Percentiles rank a stretch among this genome's conserved stretches.
These are phyloP conservation scores for Numida meleagris DNA, from an alignment of 2,113 vertebrate species.

Conservation along the genomic window DNA sequence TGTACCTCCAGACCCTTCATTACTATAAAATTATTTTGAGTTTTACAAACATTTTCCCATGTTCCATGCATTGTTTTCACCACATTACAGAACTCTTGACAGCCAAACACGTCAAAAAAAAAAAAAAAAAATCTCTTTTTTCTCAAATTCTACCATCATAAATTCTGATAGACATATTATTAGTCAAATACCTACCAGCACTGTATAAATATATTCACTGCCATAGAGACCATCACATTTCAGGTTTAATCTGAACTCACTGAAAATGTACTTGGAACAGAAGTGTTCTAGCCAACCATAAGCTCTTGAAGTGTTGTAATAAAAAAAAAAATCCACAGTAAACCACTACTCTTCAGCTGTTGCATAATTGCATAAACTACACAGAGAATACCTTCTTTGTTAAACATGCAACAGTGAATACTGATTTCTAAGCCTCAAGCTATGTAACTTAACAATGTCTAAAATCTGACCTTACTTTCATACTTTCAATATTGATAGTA, in stretches of 20 bases:
- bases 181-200: conserved; percentile 46
- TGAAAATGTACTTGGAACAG: conserved; percentile 56
- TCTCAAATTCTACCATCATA: conserved; percentile 47
- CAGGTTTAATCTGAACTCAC: conserved; percentile 64
- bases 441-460: conserved; percentile 34
- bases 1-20: not conserved
- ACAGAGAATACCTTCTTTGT: conserved; percentile 66
- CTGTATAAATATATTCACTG: conserved; percentile 49
- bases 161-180: conserved; percentile 53
- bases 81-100: conserved; percentile 25
- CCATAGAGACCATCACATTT: not conserved
- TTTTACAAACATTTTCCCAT: conserved; percentile 62
- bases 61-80: conserved; percentile 37
- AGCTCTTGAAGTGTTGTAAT: conserved; percentile 51
- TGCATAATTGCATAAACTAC: conserved; percentile 50
- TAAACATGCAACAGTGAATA: conserved; percentile 39
- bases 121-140: not conserved
- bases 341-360: conserved; percentile 10
- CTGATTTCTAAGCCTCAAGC: conserved; percentile 55
- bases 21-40: conserved; percentile 37
- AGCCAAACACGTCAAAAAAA: not conserved
- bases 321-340: not conserved
- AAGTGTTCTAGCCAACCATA: conserved; percentile 40
- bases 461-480: conserved; percentile 36
- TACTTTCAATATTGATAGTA: conserved; percentile 31